Evolutionary conservation across 2,888 invertebrate genomes (phyloP).

Genomic region (Cephonodes hylas): DNA sequence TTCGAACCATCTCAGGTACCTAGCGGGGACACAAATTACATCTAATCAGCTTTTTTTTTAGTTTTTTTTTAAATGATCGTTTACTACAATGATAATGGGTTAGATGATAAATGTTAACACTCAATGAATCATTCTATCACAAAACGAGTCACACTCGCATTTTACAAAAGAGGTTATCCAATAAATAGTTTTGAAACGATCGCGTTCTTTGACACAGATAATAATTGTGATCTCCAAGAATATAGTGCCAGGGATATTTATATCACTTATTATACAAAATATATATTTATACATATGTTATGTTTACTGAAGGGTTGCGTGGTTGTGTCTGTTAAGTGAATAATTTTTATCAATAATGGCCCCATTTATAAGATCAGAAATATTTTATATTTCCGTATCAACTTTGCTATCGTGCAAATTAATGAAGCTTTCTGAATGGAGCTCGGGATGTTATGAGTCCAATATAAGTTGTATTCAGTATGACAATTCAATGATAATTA

Average conservation of each 20-base stretch:
- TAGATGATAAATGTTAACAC: slow-evolving; percentile 12
- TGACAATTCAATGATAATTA: background rate
- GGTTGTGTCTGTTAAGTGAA: background rate
- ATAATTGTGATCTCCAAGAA: background rate
- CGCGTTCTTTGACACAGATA: background rate
- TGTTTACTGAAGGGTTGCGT: background rate
- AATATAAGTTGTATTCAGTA: background rate
- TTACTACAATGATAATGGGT: slow-evolving; percentile 14
- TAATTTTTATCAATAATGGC: background rate
- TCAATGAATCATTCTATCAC: slow-evolving; percentile 25
- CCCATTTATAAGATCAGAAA: background rate
- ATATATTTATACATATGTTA: slow-evolving; percentile 6
- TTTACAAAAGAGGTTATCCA: background rate
- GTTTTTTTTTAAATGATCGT: slow-evolving; percentile 24
- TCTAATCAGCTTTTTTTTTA: slow-evolving; percentile 31
- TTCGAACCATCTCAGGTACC: slow-evolving; percentile 67
- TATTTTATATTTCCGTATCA: background rate
- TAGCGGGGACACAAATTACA: slow-evolving; percentile 60
- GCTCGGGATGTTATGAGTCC: background rate
- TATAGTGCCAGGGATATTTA: background rate
- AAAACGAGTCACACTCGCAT: slow-evolving; percentile 31
- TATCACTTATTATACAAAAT: slow-evolving; percentile 2
- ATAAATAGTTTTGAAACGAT: background rate
- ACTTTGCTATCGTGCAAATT: background rate
- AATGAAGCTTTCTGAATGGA: background rate